phyloP scores from a whole-genome alignment of 2,797 vertebrate species.

The Paedocypris micromegethes region DNA sequence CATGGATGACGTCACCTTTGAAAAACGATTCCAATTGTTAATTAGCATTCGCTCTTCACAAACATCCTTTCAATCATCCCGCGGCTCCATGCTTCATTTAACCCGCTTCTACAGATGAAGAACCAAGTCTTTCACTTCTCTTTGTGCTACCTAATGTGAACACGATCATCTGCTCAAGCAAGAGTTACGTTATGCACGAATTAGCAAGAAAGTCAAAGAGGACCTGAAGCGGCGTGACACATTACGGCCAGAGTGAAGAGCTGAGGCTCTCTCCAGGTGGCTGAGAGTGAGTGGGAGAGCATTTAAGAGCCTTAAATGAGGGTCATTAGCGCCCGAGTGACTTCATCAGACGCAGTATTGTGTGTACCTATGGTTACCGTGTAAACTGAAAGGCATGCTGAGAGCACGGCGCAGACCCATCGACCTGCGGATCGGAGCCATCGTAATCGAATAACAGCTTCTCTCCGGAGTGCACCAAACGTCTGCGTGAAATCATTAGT shows the following conservation, averaged over 20 bases:
- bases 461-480: not conserved
- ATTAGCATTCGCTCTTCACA: not conserved
- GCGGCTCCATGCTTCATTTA: not conserved
- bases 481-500: too few species aligned
- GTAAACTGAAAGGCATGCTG: slow-evolving; percentile 48
- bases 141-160: slow-evolving; percentile 3
- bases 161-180: slow-evolving; percentile 15
- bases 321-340: slow-evolving; percentile 54
- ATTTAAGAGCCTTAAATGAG: slow-evolving; percentile 61
- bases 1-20: too few species aligned
- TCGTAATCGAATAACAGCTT: slow-evolving; percentile 43
- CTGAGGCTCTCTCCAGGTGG: slow-evolving; percentile 54
- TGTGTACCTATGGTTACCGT: slow-evolving; percentile 38
- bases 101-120: slow-evolving; percentile 2
- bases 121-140: slow-evolving; percentile 7
- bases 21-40: too few species aligned
- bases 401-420: slow-evolving; percentile 53
- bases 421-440: slow-evolving; percentile 33
- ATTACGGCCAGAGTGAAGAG: slow-evolving; percentile 46
- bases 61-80: not conserved
- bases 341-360: slow-evolving; percentile 60
- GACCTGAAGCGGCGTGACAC: slow-evolving; percentile 20
- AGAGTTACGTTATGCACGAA: slow-evolving; percentile 30
- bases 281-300: slow-evolving; percentile 42
- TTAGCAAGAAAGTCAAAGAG: slow-evolving; percentile 22